Evolutionary conservation across 2,113 vertebrate genomes (phyloP), one percentile per base, ranked within the genome.

Genomic region (Dicrurus megarhynchus): DNA sequence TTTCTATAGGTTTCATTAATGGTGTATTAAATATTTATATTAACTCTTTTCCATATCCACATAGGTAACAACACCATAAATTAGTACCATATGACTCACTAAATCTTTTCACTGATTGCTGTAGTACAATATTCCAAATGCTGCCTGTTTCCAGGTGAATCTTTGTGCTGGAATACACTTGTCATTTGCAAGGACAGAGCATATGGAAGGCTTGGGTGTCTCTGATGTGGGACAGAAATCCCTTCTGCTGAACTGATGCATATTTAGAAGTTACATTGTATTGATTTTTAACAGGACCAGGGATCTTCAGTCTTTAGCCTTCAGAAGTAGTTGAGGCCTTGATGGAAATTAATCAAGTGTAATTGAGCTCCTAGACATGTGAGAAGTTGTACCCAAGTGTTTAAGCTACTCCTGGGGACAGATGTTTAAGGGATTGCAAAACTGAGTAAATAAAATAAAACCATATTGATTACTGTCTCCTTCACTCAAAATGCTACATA

Each of bases 21-120:
- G 33, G 12, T 71, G 32, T 57, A 21, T 95, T 90, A 80, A 93
- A 88, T 88, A 88, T 85, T 93, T 94, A 67, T 90, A 49, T 55
- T 60, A 77, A 33, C 20, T 77, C 7, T 33, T 88, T 88, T 93
- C 50, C 68, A 74, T 63, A 81, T 42, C 27, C 63, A 86, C 68
- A 23, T 50, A 70, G 39, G 63, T 74, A 94, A 91, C 39, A 90
- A 9, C 23, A 63, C 24, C 55, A n/a, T 61, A 70, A 93, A 85
- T 77, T 11, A 86, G 19, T 63, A 77, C 55, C 79, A 73, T 86
- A 74, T 83, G 87, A 85, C 21, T 67, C 39, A 42, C 33, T 16
- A 76, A 50, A 41, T 35, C 27, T 79, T 91, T 82, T 79, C 27
- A 80, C 70, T 69, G 93, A 68, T 64, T 86, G 33, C 59, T 74